Conservation (phyloP, 2,797 vertebrate species). For the Garrulus glandarius region DNA sequence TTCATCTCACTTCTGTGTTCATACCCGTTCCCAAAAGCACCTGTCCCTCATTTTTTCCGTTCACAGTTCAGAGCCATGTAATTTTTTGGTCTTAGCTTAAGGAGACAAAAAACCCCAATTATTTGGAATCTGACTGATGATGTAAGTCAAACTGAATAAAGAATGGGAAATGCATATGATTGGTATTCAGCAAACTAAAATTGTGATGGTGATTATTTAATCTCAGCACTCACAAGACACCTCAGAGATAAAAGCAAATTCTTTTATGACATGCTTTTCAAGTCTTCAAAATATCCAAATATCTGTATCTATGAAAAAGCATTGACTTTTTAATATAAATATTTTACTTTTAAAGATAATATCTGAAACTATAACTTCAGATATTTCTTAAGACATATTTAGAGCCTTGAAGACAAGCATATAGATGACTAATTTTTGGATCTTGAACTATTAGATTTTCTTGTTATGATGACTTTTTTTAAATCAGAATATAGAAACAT, state of each 20-base stretch:
- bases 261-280: not conserved
- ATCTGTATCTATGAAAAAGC: not conserved
- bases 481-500: not conserved
- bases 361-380: conserved; percentile 1
- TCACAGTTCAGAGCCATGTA: not conserved
- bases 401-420: not conserved
- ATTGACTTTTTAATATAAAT: conserved; percentile 37
- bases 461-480: not conserved
- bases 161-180: not conserved
- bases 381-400: not conserved
- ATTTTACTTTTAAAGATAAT: not conserved
- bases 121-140: not conserved
- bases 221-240: not conserved
- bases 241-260: not conserved
- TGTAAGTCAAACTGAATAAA: not conserved
- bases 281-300: not conserved
- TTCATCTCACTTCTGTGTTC: not conserved
- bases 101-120: not conserved
- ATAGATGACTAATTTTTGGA: not conserved
- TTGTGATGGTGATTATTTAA: not conserved
- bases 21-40: not conserved
- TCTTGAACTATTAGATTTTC: conserved; percentile 15
- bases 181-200: not conserved
- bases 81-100: not conserved
- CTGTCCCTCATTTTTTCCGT: not conserved